phyloP scores from a whole-genome alignment of 2,888 invertebrate genomes.

The Diarsia brunnea region DNA sequence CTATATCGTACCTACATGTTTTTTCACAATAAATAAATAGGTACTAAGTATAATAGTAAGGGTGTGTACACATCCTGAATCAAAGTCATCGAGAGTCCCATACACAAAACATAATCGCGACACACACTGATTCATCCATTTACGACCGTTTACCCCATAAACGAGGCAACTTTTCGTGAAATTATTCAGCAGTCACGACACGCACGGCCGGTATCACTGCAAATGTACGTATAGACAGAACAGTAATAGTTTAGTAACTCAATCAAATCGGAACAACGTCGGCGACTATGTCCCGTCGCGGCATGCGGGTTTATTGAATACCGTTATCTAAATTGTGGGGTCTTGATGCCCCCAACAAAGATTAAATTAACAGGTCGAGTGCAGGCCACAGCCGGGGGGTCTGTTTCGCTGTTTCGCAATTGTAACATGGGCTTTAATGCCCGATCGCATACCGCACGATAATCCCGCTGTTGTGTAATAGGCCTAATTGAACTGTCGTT shows the following conservation, averaged over 20 bases:
- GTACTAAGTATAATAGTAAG: neutral
- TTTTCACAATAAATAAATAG: too few relatives aligned
- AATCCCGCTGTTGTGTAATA: constrained; percentile 84
- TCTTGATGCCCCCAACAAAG: constrained; percentile 85
- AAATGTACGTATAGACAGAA: constrained; percentile 69
- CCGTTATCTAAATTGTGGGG: constrained; percentile 87
- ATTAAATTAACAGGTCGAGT: constrained; percentile 87
- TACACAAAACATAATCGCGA: constrained; percentile 47
- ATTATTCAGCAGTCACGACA: constrained; percentile 71
- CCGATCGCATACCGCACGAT: constrained; percentile 78
- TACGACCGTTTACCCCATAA: constrained; percentile 69
- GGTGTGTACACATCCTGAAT: constrained; percentile 1
- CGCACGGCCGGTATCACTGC: constrained; percentile 70
- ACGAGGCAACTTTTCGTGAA: constrained; percentile 70
- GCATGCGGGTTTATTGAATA: constrained; percentile 86
- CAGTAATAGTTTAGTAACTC: constrained; percentile 84
- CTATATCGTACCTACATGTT: too few relatives aligned
- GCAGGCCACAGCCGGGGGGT: constrained; percentile 75
- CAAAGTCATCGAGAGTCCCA: constrained; percentile 23
- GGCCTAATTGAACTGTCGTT: constrained; percentile 84
- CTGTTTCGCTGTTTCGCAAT: constrained; percentile 80
- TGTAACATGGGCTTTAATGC: constrained; percentile 79
- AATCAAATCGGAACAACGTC: constrained; percentile 85
- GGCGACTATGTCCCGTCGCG: constrained; percentile 76
- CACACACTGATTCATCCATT: constrained; percentile 67